phyloP scores from a whole-genome alignment of 2,888 invertebrate species.

The Leistus spinibarbis region DNA sequence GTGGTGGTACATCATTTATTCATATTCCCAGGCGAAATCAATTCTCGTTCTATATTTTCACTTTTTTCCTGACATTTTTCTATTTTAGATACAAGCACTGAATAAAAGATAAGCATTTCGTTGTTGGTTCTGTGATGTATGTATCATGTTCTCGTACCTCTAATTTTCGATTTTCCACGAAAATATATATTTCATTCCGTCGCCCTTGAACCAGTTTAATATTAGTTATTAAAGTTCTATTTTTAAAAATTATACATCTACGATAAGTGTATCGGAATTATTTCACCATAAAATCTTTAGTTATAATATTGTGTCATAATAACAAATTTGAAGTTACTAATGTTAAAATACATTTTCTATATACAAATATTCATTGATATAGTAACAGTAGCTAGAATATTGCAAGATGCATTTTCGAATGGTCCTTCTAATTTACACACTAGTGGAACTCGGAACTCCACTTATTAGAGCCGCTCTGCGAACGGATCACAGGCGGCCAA shows the following conservation, averaged over 20 bases:
- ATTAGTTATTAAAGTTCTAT: no score
- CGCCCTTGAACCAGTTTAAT: no score
- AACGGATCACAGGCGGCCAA: conserved; percentile 1
- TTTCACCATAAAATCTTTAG: no score
- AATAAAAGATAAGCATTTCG: background rate
- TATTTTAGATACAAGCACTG: background rate
- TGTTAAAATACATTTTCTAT: background rate
- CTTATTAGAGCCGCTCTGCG: conserved; percentile 9
- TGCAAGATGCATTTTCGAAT: background rate
- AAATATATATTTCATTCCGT: no score
- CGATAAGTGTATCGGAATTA: no score
- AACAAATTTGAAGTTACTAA: no score
- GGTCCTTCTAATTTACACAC: background rate
- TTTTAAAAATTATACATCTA: no score
- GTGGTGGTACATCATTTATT: background rate
- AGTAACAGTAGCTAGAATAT: background rate
- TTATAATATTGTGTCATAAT: no score
- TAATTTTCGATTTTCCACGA: no score
- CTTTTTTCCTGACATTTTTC: background rate
- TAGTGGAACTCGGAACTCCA: background rate
- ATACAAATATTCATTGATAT: background rate
- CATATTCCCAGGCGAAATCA: conserved; percentile 6
- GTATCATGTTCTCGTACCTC: no score
- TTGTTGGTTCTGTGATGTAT: no score
- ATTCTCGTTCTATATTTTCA: background rate